phyloP scores from a whole-genome alignment of 1,140 invertebrate genomes.

The Reticulitermes speratus region DNA sequence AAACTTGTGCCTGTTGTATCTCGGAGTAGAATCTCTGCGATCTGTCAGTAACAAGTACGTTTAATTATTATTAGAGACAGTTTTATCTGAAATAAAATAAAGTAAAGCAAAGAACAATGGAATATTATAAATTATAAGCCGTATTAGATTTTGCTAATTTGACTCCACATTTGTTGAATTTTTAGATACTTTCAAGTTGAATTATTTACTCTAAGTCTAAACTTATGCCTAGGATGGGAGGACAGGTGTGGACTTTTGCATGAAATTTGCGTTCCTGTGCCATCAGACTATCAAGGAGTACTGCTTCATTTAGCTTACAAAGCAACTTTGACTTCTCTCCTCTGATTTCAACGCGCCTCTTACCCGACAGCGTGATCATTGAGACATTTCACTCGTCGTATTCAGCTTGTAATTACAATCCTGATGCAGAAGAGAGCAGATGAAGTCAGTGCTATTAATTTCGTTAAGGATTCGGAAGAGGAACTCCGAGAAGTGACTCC shows the following conservation, averaged over 20 bases:
- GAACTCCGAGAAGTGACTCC: neutral
- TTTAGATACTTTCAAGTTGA: too few relatives aligned
- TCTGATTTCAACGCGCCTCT: neutral
- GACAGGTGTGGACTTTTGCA: neutral
- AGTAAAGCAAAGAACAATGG: too few relatives aligned
- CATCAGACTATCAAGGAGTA: neutral
- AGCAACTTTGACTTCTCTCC: slow-evolving; percentile 14
- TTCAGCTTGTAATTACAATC: slow-evolving; percentile 7
- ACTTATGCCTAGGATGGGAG: neutral
- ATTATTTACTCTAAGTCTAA: too few relatives aligned
- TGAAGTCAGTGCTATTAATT: slow-evolving; percentile 6
- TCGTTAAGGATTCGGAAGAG: neutral
- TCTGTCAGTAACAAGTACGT: too few relatives aligned
- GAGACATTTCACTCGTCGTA: neutral
- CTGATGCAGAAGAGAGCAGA: neutral
- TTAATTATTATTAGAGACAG: too few relatives aligned
- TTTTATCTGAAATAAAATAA: too few relatives aligned
- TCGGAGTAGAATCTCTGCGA: too few relatives aligned
- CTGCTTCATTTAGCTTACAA: slow-evolving; percentile 13
- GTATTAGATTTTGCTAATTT: too few relatives aligned
- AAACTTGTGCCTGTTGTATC: too few relatives aligned
- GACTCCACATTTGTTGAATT: too few relatives aligned
- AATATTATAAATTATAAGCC: too few relatives aligned
- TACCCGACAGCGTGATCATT: neutral
- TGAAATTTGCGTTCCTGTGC: neutral